Evolutionary conservation across 2,113 vertebrate genomes (phyloP), one percentile per base, ranked within the genome.

Genomic region (Microtus richardsoni): DNA sequence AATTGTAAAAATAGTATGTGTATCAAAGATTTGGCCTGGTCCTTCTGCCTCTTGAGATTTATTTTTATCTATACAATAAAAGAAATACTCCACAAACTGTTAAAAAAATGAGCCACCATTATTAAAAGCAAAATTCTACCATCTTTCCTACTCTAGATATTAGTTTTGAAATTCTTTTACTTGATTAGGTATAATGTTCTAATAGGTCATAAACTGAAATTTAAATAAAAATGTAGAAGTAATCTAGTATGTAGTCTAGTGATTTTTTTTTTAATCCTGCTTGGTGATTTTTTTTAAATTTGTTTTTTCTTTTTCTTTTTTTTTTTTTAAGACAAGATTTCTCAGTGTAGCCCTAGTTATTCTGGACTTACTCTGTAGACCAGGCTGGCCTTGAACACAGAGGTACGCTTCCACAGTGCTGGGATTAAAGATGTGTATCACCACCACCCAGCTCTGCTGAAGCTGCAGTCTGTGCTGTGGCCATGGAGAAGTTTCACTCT

Each of bases 141-240:
- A 49, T 95, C 39, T 74, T 68, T 93, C 86, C 3, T 13, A 83
- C 77, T 82, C 41, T 41, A 24, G 44, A 92, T 13, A 91, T 60
- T 80, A 62, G 44, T 96, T 96, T 93, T 64, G 60, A 68, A 88
- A 41, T 77, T 91, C 41, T 96, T 96, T 94, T 54, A 70, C 41
- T 60, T 96, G 74, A 54, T 71, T 79, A 70, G n/a, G 10, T 86
- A 54, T 41, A 96, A 83, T 92, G 86, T 21, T 91, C 47, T 92
- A 74, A 83, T 94, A 93, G 82, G 44, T 36, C n/a, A 39, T 91
- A 96, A 88, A 91, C 49, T 82, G 36, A 94, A 47, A 83, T 75
- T 87, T 96, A 82, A 77, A 30, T 91, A n/a, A 93, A 96, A 82
- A 95, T 58, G 17, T 19, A 88, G 47, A 47, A 85, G 71, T 96